These are phyloP conservation scores for Micromussa lordhowensis DNA, from an alignment of 92 coral and sea anemone genomes.

Conservation along the genomic window DNA sequence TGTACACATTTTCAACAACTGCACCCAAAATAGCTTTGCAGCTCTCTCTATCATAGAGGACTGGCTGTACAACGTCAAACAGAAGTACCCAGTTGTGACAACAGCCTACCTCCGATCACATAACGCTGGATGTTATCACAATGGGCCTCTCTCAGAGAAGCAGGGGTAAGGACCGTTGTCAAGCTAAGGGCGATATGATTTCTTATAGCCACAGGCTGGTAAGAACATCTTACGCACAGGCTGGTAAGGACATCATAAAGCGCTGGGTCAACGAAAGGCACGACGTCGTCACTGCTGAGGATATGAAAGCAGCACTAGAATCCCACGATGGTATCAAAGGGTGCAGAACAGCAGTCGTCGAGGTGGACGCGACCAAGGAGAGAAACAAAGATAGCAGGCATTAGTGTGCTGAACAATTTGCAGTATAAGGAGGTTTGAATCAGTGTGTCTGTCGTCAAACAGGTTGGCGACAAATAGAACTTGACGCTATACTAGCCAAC, in stretches of 20 bases:
- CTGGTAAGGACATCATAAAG: background rate
- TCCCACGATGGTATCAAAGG: slow-evolving; percentile 57
- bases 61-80: slow-evolving; percentile 45
- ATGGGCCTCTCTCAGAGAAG: slow-evolving; percentile 46
- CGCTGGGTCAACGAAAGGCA: too few species aligned
- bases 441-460: too few species aligned
- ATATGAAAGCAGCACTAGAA: slow-evolving; percentile 65
- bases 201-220: too few species aligned
- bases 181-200: background rate
- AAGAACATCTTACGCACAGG: slow-evolving; percentile 50
- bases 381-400: slow-evolving; percentile 38
- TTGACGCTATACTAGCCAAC: too few species aligned
- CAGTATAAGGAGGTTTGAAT: slow-evolving; percentile 50
- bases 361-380: slow-evolving; percentile 49
- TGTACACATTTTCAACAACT: background rate
- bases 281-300: slow-evolving; percentile 21
- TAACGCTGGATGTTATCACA: slow-evolving; percentile 66
- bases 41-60: slow-evolving; percentile 55
- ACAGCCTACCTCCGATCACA: slow-evolving; percentile 59
- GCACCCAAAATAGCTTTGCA: slow-evolving; percentile 50
- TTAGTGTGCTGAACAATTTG: slow-evolving; percentile 55
- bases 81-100: slow-evolving; percentile 51
- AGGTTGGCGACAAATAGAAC: too few species aligned
- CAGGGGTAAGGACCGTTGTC: slow-evolving; percentile 48
- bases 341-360: slow-evolving; percentile 52